These are phyloP conservation scores for Bombus impatiens DNA, from an alignment of 1,140 invertebrate genomes.

Conservation along the genomic window DNA sequence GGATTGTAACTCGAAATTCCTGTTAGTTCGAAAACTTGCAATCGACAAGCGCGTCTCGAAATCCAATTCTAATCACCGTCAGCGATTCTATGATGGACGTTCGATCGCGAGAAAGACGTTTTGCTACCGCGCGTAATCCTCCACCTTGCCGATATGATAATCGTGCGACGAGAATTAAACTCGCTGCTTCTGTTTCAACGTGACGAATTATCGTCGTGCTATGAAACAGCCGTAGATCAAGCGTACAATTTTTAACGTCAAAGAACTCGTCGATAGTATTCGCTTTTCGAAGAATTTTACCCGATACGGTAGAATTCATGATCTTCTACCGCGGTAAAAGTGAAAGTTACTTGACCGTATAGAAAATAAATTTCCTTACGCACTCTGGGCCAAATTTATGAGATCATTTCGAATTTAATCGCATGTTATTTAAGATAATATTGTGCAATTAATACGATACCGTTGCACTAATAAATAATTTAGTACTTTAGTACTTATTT, in stretches of 20 bases:
- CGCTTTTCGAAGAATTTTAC: neutral
- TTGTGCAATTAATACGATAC: neutral
- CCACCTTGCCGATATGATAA: slow-evolving; percentile 27
- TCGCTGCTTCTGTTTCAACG: neutral
- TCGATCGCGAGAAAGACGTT: slow-evolving; percentile 28
- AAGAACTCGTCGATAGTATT: neutral
- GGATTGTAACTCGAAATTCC: neutral
- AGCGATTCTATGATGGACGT: slow-evolving; percentile 6
- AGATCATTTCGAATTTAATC: neutral
- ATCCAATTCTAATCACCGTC: slow-evolving; percentile 32
- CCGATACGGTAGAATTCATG: neutral
- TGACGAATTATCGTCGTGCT: neutral
- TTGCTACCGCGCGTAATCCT: slow-evolving; percentile 28
- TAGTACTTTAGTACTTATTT: neutral
- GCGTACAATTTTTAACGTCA: neutral
- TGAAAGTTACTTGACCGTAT: neutral
- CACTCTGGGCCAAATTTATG: neutral
- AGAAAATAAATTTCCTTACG: neutral
- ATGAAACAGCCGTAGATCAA: neutral
- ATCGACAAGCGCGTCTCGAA: slow-evolving; percentile 21
- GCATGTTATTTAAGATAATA: neutral
- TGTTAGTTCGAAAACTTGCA: neutral
- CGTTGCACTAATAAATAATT: neutral
- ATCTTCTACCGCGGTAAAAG: neutral
- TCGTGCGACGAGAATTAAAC: slow-evolving; percentile 8